Evolutionary conservation across 2,888 invertebrate species (phyloP).

Genomic region (Tyria jacobaeae): DNA sequence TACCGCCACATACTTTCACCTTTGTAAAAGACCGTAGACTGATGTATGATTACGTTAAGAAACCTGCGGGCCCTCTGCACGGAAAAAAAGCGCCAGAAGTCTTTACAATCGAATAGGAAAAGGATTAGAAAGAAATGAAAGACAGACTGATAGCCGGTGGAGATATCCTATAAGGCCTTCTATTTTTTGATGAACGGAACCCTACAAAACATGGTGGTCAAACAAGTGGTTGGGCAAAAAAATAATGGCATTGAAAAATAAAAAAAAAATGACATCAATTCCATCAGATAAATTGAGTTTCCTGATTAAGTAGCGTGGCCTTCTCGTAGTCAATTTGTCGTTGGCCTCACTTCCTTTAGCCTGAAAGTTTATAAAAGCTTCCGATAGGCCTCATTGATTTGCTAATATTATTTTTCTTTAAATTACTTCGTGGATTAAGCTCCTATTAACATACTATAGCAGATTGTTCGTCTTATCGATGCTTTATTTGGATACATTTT

Average conservation of each 20-base stretch:
- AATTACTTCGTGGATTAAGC: slow-evolving; percentile 81
- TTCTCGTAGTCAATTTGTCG: slow-evolving; percentile 75
- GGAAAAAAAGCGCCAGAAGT: no score
- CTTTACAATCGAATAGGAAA: no score
- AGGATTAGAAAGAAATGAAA: no score
- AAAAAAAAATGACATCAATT: slow-evolving; percentile 59
- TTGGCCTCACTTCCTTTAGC: slow-evolving; percentile 68
- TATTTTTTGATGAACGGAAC: no score
- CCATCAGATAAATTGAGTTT: slow-evolving; percentile 68
- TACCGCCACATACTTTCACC: no score
- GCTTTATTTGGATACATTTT: slow-evolving; percentile 58
- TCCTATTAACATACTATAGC: slow-evolving; percentile 79
- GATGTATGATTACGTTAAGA: no score
- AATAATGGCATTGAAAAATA: slow-evolving; percentile 15
- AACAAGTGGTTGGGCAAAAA: no score
- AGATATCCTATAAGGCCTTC: no score
- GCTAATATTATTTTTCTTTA: slow-evolving; percentile 86
- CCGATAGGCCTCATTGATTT: slow-evolving; percentile 80
- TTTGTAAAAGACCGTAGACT: no score
- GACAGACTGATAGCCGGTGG: no score
- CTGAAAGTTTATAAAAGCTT: slow-evolving; percentile 82
- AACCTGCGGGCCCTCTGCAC: no score
- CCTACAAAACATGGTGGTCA: no score
- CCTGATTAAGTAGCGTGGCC: slow-evolving; percentile 57
- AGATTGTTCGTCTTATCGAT: slow-evolving; percentile 74